phyloP scores from a whole-genome alignment of 1,140 invertebrate genomes.

The Heliconius melpomene region DNA sequence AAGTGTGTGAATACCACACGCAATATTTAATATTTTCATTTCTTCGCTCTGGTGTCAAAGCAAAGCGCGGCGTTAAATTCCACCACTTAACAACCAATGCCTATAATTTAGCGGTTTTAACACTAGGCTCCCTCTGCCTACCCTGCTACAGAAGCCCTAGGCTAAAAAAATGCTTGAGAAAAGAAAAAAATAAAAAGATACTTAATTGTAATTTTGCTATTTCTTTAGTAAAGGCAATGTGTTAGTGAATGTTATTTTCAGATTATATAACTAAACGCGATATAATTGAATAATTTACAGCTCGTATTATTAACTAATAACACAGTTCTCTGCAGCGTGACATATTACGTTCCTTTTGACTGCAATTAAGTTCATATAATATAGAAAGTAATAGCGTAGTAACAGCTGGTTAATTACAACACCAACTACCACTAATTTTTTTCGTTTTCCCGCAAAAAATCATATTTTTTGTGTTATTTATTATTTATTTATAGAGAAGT shows the following conservation, averaged over 20 bases:
- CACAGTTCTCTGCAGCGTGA: conserved; percentile 1
- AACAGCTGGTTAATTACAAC: background rate
- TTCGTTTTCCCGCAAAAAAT: background rate
- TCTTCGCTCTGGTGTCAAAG: too few species aligned
- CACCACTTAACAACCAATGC: too few species aligned
- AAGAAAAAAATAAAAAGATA: background rate
- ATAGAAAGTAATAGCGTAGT: background rate
- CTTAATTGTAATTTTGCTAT: background rate
- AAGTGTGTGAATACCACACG: too few species aligned
- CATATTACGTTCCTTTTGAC: background rate
- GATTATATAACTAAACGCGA: background rate
- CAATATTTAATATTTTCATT: too few species aligned
- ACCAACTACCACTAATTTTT: background rate
- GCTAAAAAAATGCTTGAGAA: too few species aligned
- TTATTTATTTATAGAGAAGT: too few species aligned
- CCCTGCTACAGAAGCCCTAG: too few species aligned
- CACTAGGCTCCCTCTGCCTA: too few species aligned
- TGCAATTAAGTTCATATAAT: conserved; percentile 2
- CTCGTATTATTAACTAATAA: background rate
- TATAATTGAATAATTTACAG: background rate
- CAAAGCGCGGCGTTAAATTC: too few species aligned
- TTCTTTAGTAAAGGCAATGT: background rate
- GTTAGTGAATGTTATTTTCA: background rate
- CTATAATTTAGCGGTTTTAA: too few species aligned
- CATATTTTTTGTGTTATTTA: background rate